Evolutionary conservation across 2,113 vertebrate genomes (phyloP).

Genomic region (Trinectes maculatus): DNA sequence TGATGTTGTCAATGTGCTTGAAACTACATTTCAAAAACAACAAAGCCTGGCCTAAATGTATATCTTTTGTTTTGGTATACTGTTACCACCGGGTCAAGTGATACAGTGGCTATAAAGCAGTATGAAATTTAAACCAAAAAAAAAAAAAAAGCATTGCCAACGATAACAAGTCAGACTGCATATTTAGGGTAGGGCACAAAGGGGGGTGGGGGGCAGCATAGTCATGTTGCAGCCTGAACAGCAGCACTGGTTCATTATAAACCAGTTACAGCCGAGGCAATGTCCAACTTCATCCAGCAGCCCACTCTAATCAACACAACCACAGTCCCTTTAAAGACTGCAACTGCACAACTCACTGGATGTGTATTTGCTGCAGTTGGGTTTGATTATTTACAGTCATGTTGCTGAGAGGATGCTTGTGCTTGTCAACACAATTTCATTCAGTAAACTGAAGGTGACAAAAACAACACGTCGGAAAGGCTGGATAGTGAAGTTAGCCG

Average conservation of each 20-base stretch:
- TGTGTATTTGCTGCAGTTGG: background rate
- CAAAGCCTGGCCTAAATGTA: too few relatives aligned
- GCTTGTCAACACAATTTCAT: background rate
- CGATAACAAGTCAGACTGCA: slow-evolving; percentile 54
- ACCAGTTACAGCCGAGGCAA: slow-evolving; percentile 28
- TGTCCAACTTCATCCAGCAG: slow-evolving; percentile 32
- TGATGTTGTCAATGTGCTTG: too few relatives aligned
- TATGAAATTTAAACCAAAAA: slow-evolving; percentile 1
- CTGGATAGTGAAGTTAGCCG: slow-evolving; percentile 10
- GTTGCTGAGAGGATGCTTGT: background rate
- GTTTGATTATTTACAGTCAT: background rate
- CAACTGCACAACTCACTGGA: background rate
- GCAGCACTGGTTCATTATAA: slow-evolving; percentile 37
- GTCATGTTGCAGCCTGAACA: slow-evolving; percentile 67
- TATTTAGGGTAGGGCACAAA: slow-evolving; percentile 59
- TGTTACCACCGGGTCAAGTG: background rate
- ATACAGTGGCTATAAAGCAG: background rate
- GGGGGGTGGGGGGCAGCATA: slow-evolving; percentile 36
- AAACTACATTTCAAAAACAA: too few relatives aligned
- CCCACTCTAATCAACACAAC: background rate
- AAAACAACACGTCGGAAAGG: background rate
- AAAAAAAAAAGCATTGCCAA: background rate
- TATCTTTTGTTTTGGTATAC: too few relatives aligned
- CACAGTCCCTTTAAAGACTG: background rate
- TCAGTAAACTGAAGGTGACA: background rate